Conservation (phyloP, 2,888 invertebrate genomes). For the Aphodius sticticus region DNA sequence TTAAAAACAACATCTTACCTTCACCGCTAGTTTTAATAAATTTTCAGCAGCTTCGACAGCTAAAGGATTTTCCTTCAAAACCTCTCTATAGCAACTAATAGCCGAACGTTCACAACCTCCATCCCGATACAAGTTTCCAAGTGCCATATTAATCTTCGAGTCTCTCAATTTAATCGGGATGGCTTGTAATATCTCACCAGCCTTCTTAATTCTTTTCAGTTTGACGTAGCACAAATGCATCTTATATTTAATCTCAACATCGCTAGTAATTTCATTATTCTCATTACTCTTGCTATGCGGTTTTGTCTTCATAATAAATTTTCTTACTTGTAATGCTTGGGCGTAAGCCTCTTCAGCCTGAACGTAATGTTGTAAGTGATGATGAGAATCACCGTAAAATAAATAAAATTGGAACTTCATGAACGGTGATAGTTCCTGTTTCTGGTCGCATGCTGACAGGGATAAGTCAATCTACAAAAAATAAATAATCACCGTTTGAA, state of each 20-base stretch:
- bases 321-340: conserved; percentile 70
- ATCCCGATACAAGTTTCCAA: conserved; percentile 76
- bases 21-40: conserved; percentile 71
- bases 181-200: conserved; percentile 64
- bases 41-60: conserved; percentile 79
- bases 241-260: conserved; percentile 76
- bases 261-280: conserved; percentile 62
- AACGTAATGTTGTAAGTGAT: conserved; percentile 69
- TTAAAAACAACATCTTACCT: conserved; percentile 43
- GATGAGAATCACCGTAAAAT: conserved; percentile 76
- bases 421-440: conserved; percentile 67
- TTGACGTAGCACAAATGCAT: conserved; percentile 75
- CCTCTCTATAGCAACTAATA: conserved; percentile 80
- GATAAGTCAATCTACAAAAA: conserved; percentile 70
- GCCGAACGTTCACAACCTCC: conserved; percentile 76
- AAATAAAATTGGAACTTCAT: conserved; percentile 74
- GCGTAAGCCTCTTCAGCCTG: conserved; percentile 74
- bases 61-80: conserved; percentile 73
- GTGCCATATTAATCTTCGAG: conserved; percentile 78
- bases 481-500: conserved; percentile 10
- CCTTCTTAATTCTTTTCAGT: conserved; percentile 71
- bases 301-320: conserved; percentile 67
- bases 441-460: conserved; percentile 71
- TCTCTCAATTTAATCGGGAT: conserved; percentile 72
- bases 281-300: conserved; percentile 60